These are phyloP conservation scores for Nannobrachium achirus DNA, from an alignment of 2,113 vertebrate genomes.

Conservation along the genomic window DNA sequence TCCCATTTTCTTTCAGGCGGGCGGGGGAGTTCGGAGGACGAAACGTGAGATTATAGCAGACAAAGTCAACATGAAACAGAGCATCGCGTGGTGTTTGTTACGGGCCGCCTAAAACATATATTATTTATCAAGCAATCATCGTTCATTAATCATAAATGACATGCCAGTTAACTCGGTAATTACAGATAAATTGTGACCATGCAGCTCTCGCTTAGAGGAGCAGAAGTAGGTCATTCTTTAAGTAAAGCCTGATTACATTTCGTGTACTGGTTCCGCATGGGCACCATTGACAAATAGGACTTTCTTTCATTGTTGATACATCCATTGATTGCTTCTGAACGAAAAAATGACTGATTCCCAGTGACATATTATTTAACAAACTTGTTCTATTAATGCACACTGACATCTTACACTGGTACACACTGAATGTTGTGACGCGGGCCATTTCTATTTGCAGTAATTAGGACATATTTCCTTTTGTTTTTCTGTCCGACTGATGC, in stretches of 20 bases:
- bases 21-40: background rate
- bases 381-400: constrained; percentile 49
- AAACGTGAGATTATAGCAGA: constrained; percentile 42
- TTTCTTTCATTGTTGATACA: constrained; percentile 45
- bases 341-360: constrained; percentile 48
- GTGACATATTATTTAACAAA: constrained; percentile 52
- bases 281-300: constrained; percentile 53
- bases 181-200: constrained; percentile 61
- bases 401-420: constrained; percentile 51
- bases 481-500: background rate
- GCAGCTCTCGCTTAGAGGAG: constrained; percentile 48
- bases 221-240: constrained; percentile 62
- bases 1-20: background rate
- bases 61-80: constrained; percentile 51
- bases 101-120: constrained; percentile 38
- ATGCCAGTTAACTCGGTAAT: constrained; percentile 69
- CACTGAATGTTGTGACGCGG: background rate
- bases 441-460: constrained; percentile 36
- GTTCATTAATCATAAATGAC: constrained; percentile 67
- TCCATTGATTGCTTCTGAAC: constrained; percentile 56
- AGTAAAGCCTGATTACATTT: constrained; percentile 65
- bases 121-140: constrained; percentile 68
- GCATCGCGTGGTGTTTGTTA: constrained; percentile 45
- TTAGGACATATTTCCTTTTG: constrained; percentile 20
- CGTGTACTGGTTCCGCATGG: constrained; percentile 62